Conservation (phyloP, 2,888 invertebrate genomes). For the Pammene aurita region DNA sequence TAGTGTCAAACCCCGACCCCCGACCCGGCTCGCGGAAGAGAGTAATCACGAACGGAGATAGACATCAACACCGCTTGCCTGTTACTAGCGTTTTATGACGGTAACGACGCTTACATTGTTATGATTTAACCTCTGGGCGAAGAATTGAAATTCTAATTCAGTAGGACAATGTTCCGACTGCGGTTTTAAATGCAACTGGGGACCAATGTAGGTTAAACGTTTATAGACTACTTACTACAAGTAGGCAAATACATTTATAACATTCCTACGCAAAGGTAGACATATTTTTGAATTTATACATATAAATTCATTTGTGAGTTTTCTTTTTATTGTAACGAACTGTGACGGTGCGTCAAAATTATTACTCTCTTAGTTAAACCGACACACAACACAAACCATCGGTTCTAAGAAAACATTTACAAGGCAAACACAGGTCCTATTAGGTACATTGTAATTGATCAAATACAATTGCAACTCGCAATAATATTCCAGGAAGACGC, state of each 20-base stretch:
- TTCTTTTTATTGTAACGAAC: too few relatives aligned
- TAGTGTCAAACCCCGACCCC: conserved; percentile 67
- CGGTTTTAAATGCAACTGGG: conserved; percentile 6
- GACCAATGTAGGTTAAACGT: conserved; percentile 15
- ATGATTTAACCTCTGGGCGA: conserved; percentile 14
- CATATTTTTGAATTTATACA: too few relatives aligned
- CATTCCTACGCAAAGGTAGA: too few relatives aligned
- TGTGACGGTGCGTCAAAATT: too few relatives aligned
- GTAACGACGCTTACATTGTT: conserved; percentile 48
- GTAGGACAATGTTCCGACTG: not conserved
- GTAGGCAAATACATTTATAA: too few relatives aligned
- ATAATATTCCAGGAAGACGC: conserved; percentile 35
- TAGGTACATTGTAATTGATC: conserved; percentile 22
- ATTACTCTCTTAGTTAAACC: too few relatives aligned
- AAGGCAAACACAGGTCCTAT: conserved; percentile 8
- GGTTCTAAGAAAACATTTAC: not conserved
- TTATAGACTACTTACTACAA: too few relatives aligned
- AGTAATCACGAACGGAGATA: conserved; percentile 68
- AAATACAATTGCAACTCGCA: conserved; percentile 29
- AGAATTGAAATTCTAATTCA: conserved; percentile 30
- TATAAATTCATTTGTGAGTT: too few relatives aligned
- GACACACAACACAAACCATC: too few relatives aligned
- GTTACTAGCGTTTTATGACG: conserved; percentile 57
- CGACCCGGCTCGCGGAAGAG: conserved; percentile 78
- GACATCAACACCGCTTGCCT: conserved; percentile 52